Percentiles rank a stretch among this genome's conserved stretches.
Conservation (phyloP, 1,140 invertebrate genomes). For the Whitmania pigra region DNA sequence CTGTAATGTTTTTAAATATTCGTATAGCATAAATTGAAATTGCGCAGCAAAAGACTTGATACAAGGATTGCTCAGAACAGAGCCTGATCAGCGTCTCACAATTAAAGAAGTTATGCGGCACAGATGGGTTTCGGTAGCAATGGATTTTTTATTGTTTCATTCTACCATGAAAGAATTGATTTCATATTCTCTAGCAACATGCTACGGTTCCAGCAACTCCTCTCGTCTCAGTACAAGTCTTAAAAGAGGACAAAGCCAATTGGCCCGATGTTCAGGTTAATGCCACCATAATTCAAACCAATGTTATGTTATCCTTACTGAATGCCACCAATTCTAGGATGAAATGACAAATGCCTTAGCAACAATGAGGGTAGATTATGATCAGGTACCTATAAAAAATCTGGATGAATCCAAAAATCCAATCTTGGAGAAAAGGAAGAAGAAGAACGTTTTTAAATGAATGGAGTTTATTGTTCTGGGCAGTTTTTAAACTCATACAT, state of each 20-base stretch:
- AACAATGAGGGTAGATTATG: conserved; percentile 90
- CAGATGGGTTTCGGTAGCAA: conserved; percentile 73
- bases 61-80: conserved; percentile 76
- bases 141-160: background rate
- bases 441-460: conserved; percentile 24
- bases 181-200: conserved; percentile 51
- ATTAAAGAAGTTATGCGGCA: conserved; percentile 82
- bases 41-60: conserved; percentile 76
- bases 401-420: conserved; percentile 80
- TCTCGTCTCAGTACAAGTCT: conserved; percentile 68
- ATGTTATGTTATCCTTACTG: background rate
- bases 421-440: conserved; percentile 64
- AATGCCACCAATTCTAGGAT: conserved; percentile 50
- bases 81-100: conserved; percentile 71
- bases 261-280: conserved; percentile 75
- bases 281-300: background rate
- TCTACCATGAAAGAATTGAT: too few species aligned
- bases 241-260: conserved; percentile 56
- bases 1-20: too few species aligned
- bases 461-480: background rate
- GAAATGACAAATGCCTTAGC: conserved; percentile 92
- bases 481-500: background rate
- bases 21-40: too few species aligned
- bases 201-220: conserved; percentile 83
- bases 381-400: conserved; percentile 72